Percentiles rank a stretch among this genome's conserved stretches.
phyloP scores from a whole-genome alignment of 2,797 vertebrate genomes.

The Sciaenops ocellatus region DNA sequence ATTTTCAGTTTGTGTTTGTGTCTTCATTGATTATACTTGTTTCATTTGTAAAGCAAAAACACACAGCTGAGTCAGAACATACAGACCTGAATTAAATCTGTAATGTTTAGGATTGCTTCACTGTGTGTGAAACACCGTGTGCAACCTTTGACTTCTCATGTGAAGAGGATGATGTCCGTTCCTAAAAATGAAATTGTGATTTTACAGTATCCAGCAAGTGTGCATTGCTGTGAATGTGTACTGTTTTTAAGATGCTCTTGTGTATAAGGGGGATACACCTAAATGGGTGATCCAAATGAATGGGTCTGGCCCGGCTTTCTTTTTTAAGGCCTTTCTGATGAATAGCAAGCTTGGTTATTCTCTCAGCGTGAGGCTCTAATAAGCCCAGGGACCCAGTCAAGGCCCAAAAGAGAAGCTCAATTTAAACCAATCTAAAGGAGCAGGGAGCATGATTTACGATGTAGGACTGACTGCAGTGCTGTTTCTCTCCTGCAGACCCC shows the following conservation, averaged over 20 bases:
- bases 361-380: conserved; percentile 81
- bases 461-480: conserved; percentile 72
- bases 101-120: neutral
- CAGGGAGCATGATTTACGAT: conserved; percentile 83
- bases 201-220: conserved; percentile 12
- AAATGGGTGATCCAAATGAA: conserved; percentile 71
- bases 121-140: neutral
- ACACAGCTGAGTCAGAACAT: neutral
- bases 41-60: conserved; percentile 3
- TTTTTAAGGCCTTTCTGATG: conserved; percentile 78
- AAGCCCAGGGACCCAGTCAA: conserved; percentile 81
- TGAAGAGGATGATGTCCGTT: neutral
- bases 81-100: conserved; percentile 2
- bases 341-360: conserved; percentile 79
- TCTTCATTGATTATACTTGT: conserved; percentile 23
- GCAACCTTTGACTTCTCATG: conserved; percentile 1
- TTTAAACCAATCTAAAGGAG: conserved; percentile 83
- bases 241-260: conserved; percentile 23
- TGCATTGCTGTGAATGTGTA: conserved; percentile 3
- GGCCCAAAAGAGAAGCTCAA: conserved; percentile 79
- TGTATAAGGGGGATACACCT: conserved; percentile 32
- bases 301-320: conserved; percentile 59
- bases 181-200: neutral
- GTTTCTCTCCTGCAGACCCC: conserved; percentile 73
- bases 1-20: conserved; percentile 31